Evolutionary conservation across 2,113 vertebrate species (phyloP).

Genomic region (Tachysurus fulvidraco): DNA sequence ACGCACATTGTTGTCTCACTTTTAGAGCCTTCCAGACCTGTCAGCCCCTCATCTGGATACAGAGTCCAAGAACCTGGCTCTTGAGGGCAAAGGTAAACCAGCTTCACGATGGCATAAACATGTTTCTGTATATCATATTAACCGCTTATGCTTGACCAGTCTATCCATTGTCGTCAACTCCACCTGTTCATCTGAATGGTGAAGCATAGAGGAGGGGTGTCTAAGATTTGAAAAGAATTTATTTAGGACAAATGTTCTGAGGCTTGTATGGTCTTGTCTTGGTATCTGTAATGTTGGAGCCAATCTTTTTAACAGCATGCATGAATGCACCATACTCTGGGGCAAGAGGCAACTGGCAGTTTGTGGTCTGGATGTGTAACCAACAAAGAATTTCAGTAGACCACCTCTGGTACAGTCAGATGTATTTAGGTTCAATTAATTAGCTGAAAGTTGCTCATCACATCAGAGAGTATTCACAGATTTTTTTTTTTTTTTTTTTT

Average conservation of each 20-base stretch:
- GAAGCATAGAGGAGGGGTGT: constrained; percentile 39
- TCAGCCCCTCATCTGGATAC: constrained; percentile 80
- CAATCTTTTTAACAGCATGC: not conserved
- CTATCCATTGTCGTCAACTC: constrained; percentile 87
- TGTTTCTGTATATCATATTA: not conserved
- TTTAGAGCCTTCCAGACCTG: constrained; percentile 75
- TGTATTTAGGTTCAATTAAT: not conserved
- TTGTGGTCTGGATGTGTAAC: not conserved
- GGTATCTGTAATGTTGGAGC: not conserved
- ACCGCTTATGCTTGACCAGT: constrained; percentile 73
- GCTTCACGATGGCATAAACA: not conserved
- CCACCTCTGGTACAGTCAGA: not conserved
- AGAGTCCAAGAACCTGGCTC: constrained; percentile 81
- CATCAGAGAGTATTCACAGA: no score
- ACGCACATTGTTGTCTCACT: constrained; percentile 31
- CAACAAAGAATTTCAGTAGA: not conserved
- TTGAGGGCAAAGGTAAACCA: constrained; percentile 84
- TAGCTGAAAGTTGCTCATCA: not conserved
- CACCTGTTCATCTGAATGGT: constrained; percentile 91
- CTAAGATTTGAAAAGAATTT: not conserved
- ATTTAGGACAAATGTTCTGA: not conserved
- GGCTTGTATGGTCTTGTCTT: not conserved
- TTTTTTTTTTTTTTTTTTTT: not conserved
- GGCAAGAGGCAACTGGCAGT: not conserved
- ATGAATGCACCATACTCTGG: not conserved